These are phyloP conservation scores for Yponomeuta evonymella DNA, from an alignment of 2,888 invertebrate species.

Conservation along the genomic window DNA sequence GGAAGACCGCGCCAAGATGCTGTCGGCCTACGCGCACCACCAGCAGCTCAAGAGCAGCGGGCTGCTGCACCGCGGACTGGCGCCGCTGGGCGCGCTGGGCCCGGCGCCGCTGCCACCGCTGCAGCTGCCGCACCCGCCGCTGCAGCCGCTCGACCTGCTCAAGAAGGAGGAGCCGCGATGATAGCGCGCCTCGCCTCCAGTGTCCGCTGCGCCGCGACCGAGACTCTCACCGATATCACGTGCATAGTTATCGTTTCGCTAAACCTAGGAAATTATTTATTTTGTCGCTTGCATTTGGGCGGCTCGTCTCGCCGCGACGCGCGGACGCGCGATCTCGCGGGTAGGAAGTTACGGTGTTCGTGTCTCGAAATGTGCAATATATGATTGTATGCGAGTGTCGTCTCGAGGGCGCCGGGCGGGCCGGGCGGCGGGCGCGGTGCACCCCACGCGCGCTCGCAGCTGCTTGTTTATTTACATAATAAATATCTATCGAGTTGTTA, in stretches of 20 bases:
- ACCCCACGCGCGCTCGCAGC: background rate
- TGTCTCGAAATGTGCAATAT: conserved; percentile 20
- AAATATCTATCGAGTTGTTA: conserved; percentile 75
- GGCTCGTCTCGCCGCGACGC: conserved; percentile 43
- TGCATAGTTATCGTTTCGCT: conserved; percentile 56
- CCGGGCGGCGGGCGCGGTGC: too few relatives aligned
- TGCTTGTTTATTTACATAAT: conserved; percentile 72
- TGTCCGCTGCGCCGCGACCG: conserved; percentile 32
- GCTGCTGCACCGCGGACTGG: conserved; percentile 60
- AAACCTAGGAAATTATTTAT: conserved; percentile 71
- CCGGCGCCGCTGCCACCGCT: conserved; percentile 63
- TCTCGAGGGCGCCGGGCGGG: conserved; percentile 9
- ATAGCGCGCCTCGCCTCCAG: conserved; percentile 43
- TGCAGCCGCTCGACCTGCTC: conserved; percentile 76
- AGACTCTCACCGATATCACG: conserved; percentile 27
- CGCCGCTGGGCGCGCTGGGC: conserved; percentile 63
- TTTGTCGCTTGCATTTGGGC: conserved; percentile 38
- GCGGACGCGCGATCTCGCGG: background rate
- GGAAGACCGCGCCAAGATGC: conserved; percentile 86
- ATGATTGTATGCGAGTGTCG: conserved; percentile 23
- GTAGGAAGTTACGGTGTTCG: background rate
- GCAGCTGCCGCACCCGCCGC: conserved; percentile 46
- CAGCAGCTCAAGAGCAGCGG: conserved; percentile 73
- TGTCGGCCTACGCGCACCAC: conserved; percentile 81
- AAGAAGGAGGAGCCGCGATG: conserved; percentile 77